Base-by-base conservation (phyloP, 2,113 vertebrate species). In the Notarius lentiginosus region DNA sequence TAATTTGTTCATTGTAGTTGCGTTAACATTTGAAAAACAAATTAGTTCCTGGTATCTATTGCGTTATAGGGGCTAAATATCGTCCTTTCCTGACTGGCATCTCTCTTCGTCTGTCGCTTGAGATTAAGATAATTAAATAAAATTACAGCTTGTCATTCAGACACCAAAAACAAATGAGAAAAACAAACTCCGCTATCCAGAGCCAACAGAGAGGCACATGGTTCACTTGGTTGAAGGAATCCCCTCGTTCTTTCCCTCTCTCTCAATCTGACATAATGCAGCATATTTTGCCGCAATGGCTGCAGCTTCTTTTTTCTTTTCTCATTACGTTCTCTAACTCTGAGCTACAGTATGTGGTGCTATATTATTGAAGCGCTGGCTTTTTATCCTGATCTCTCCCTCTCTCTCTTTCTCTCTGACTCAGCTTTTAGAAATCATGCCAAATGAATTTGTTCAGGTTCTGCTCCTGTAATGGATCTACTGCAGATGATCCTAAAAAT, bases 401-500 rank as follows among this genome's bases (percentile, higher is more conserved):
- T 10, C 18, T n/a, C 68, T 41, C 53, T n/a, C 68, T 24, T 30
- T 20, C 14, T 63, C 58, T 77, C 84, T 79, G 73, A 85, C 84
- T 85, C 84, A 85, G 84, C 84, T 77, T 14, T 85, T 30, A 34
- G 22, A 77, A 63, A 76, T 22, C 8, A 4, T 79, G 73, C 84
- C 84, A 79, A 51, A 76, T 63, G 14, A 14, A 85, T 79, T 53
- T 20, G 84, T 30, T 77, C 84, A 63, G 73, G n/a, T 85, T 53
- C 15, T 53, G 55, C 47, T 27, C 22, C 58, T 85, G 84, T 30
- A 76, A 76, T 77, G 84, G 22, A 77, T 51, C 49, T 27, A 51
- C 84, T 77, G 84, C 84, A 77, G 27, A 76, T 53, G 47, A n/a
- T n/a, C 22, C 49, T n/a, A 77, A 77, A 77, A 77, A 77, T 77